Evolutionary conservation across 2,888 invertebrate species (phyloP), one percentile per base, ranked within the genome.

Genomic region (Pandemis heparana): DNA sequence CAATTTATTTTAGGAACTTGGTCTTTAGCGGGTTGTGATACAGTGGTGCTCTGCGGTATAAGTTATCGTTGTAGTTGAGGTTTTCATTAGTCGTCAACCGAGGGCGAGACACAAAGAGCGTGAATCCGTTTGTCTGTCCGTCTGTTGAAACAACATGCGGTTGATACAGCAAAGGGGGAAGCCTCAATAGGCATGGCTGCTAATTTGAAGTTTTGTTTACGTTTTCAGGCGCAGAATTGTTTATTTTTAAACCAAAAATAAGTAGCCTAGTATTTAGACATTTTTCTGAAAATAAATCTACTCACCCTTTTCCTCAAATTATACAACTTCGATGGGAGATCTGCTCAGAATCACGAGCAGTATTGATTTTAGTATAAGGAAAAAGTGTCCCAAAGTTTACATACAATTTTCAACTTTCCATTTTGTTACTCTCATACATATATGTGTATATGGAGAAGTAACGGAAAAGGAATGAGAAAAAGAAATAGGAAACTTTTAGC

Each of bases 131-230:
- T 88, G 91, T 91, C 82, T 81, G 86, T 86, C 81, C 80, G 88
- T 86, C 83, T 86, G 88, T 88, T 92, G 91, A 83, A 90, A 90
- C 88, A 91, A 91, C 90, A 88, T 83, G 83, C 86, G 84, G 86
- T 87, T 89, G 91, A 91, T 90, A 89, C 82, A 84, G 83, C 85
- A 87, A 86, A 87, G 88, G 89, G 85, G 82, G 77, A 79, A 46
- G 43, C 38, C 63, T 74, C 66, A 70, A 75, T 68, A 38, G 62
- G 18, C 39, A 23, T 39, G 5, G 68, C 48, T 51, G 65, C 69
- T 74, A 74, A 74, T 74, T 74, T 64, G 12, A 64, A 69, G 23
- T 69, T 74, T 69, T 63, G 46, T 67, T 69, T 39, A 68, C 43
- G 63, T 12, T 66, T 62, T 56, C 62, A 32, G 23, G 56, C 12